These are phyloP conservation scores for Drosophila tristis DNA, from an alignment of 1,140 invertebrate genomes.

Conservation along the genomic window DNA sequence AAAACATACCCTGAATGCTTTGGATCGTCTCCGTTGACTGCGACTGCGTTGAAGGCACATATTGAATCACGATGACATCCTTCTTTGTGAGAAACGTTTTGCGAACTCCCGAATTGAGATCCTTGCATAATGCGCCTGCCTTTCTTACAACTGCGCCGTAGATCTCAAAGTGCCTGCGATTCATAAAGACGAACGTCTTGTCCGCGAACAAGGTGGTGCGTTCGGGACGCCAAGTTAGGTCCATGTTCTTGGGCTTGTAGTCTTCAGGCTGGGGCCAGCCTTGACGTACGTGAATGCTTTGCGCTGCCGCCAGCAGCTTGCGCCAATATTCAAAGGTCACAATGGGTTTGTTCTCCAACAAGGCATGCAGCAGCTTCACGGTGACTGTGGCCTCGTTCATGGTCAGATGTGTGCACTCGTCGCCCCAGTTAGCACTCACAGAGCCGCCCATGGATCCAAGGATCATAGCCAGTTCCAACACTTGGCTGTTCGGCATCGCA, in stretches of 20 bases:
- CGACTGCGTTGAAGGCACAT: conserved; percentile 77
- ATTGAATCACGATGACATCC: conserved; percentile 85
- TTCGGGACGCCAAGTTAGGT: conserved; percentile 85
- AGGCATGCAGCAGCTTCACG: conserved; percentile 88
- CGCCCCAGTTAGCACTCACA: conserved; percentile 65
- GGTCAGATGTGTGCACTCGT: conserved; percentile 87
- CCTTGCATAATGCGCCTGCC: conserved; percentile 81
- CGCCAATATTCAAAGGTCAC: conserved; percentile 87
- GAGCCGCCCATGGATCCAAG: conserved; percentile 83
- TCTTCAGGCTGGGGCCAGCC: conserved; percentile 85
- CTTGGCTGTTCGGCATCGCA: conserved; percentile 83
- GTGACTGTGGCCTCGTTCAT: conserved; percentile 88
- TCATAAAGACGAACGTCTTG: conserved; percentile 87
- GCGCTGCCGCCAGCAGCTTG: conserved; percentile 84
- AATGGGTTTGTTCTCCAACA: conserved; percentile 87
- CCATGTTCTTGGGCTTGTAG: conserved; percentile 84
- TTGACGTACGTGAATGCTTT: conserved; percentile 65
- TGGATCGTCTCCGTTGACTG: conserved; percentile 85
- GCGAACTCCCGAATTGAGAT: conserved; percentile 84
- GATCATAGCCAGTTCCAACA: conserved; percentile 76
- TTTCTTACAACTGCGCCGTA: conserved; percentile 85
- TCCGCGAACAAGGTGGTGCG: conserved; percentile 86
- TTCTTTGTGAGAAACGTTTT: conserved; percentile 84
- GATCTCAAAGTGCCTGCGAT: conserved; percentile 86
- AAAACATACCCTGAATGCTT: conserved; percentile 83